Base-by-base conservation (phyloP, 2,888 invertebrate species). In the Calameuta pallipes region DNA sequence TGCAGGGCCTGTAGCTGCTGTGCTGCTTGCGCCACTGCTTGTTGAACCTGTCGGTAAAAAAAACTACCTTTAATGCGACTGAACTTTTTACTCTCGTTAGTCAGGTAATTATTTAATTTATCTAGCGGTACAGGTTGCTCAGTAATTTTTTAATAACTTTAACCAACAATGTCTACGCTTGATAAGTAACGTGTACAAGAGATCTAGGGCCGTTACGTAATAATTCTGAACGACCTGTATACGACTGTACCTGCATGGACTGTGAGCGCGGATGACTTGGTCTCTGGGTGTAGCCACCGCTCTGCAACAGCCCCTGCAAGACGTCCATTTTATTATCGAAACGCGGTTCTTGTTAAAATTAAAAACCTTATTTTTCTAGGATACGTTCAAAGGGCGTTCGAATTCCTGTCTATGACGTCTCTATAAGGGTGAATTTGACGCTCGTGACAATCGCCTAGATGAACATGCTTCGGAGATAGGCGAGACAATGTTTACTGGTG, bases 1-100 rank as follows among this genome's bases (percentile, higher is more conserved):
- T 97, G 96, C 79, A 97, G 93, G 83, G 96, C 96, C 88, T 97
- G 96, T 80, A 96, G 93, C 90, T 97, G 96, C 89, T 96, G 97
- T 56, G 96, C 96, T 69, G 96, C 96, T 91, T 97, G 97, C 69
- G 96, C 96, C 88, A 97, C 95, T 9, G 96, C 96, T 90, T 97
- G 97, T 91, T 96, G 96, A 80, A 96, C 95, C 95, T 96, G 91
- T 37, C 83, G 83, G 81, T 73, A 78, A 80, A 73, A 73, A 69
- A 79, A 74, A 78, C 56, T 69, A 69, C 33, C 70, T 11, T 41
- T 34, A 23, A 9, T 56, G 9, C 0, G 9, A 56, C 56, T 56
- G 56, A 56, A 56, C 23, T 23, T 23, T 56, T 23, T 56, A 9
- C 23, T 56, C 9, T 23, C 2, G 2, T 56, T 56, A 9, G 6